Base-by-base conservation (phyloP, 2,888 invertebrate genomes). In the Pantelozetes paolii region DNA sequence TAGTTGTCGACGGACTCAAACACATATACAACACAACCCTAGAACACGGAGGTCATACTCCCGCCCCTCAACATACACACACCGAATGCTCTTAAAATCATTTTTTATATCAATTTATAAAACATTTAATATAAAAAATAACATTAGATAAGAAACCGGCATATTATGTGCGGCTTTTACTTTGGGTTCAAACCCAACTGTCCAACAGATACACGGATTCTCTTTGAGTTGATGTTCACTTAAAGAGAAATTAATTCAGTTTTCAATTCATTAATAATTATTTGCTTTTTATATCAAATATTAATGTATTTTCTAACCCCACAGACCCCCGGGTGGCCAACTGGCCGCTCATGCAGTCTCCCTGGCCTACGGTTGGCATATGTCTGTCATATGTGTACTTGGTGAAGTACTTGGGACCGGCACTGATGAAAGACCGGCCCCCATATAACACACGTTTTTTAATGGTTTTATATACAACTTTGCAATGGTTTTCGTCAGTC, bases 391-490 rank as follows among this genome's bases (percentile, higher is more conserved):
- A 79, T 70, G 78, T 78, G 20, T 71, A 73, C 36, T 75, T 78
- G 57, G 79, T 79, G 1, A 79, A 79, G 76, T 72, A 87, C 75
- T 82, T 92, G 78, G 94, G 94, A 76, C 95, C 95, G 71, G 86
- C 87, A 80, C 82, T 92, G 74, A 96, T 96, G 95, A 90, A 90
- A 80, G 90, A 93, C 82, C 86, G 93, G 77, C 91, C 93, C 84
- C 91, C 95, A 59, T 89, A 91, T 84, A 88, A 92, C 81, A 86
- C 95, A 77, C 87, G 91, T 79, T 86, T 86, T 79, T 82, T 90
- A 75, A 87, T 96, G 81, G 88, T 95, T 79, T 83, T 89, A 78
- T n/a, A n/a, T 95, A 95, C 84, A 96, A 96, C 84, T 86, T 93
- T 78, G 86, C 89, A 81, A 95, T 95, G 86, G 94, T 94, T 40